A percentile compares a stretch with the other conserved stretches of the same genome.
These are phyloP conservation scores for Amphiprion clarkii DNA, from an alignment of 2,797 vertebrate genomes.

Conservation along the genomic window DNA sequence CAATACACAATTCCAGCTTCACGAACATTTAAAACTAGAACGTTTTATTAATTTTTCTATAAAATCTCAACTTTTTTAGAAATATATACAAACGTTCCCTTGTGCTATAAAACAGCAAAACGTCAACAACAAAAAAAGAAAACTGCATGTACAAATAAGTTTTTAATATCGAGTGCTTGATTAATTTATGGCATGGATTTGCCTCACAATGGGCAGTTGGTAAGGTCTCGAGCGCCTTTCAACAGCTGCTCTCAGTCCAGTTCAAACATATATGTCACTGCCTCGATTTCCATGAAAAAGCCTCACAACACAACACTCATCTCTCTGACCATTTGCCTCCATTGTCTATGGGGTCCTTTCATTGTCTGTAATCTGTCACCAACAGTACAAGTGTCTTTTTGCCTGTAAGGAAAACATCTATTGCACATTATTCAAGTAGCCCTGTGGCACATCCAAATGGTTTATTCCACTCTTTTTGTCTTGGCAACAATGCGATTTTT, in stretches of 20 bases:
- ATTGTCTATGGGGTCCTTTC: conserved; percentile 88
- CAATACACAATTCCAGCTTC: conserved; percentile 42
- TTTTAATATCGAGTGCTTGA: conserved; percentile 90
- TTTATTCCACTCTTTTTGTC: conserved; percentile 75
- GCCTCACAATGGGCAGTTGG: conserved; percentile 91
- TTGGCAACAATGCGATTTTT: conserved; percentile 59
- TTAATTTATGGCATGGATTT: conserved; percentile 90
- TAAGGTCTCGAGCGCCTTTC: conserved; percentile 86
- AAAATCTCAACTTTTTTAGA: conserved; percentile 92
- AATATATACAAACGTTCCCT: conserved; percentile 89
- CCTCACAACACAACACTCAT: conserved; percentile 88
- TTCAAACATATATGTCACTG: conserved; percentile 89
- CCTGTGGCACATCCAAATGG: conserved; percentile 76
- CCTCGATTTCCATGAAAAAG: conserved; percentile 95
- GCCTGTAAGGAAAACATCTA: conserved; percentile 88
- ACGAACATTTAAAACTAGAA: conserved; percentile 90
- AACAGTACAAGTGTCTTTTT: conserved; percentile 89
- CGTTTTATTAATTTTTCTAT: conserved; percentile 94
- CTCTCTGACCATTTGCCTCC: conserved; percentile 87
- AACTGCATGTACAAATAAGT: conserved; percentile 85
- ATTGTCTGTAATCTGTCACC: conserved; percentile 88
- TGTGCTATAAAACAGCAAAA: conserved; percentile 81
- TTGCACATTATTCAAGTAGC: conserved; percentile 92
- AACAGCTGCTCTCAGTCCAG: conserved; percentile 87
- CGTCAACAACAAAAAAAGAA: conserved; percentile 65